Evolutionary conservation across 2,797 vertebrate species (phyloP).

Genomic region (Cyprinella venusta): DNA sequence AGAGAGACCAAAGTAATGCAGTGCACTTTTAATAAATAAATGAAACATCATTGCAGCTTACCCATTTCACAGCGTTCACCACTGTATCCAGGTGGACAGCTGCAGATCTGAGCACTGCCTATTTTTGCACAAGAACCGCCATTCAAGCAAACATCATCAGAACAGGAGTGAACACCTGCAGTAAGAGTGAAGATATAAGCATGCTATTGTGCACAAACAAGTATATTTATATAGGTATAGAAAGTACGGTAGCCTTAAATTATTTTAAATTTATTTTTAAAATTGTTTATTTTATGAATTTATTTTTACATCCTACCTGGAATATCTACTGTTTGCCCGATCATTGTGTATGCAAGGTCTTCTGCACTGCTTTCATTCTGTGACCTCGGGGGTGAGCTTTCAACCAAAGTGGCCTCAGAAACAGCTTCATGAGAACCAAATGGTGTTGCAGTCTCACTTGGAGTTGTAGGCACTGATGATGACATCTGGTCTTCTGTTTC

Average conservation of each 20-base stretch:
- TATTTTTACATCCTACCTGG: slow-evolving; percentile 67
- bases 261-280: not conserved
- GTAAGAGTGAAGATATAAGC: slow-evolving; percentile 30
- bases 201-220: not conserved
- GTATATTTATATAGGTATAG: not conserved
- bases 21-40: slow-evolving; percentile 5
- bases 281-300: not conserved
- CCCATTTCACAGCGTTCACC: slow-evolving; percentile 93
- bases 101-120: slow-evolving; percentile 82
- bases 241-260: not conserved
- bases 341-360: slow-evolving; percentile 63
- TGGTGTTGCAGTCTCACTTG: slow-evolving; percentile 47
- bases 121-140: slow-evolving; percentile 88
- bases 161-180: slow-evolving; percentile 84
- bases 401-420: slow-evolving; percentile 29
- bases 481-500: slow-evolving; percentile 49
- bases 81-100: slow-evolving; percentile 88
- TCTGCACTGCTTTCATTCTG: slow-evolving; percentile 53
- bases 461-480: slow-evolving; percentile 46
- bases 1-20: not conserved
- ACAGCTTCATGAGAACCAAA: slow-evolving; percentile 37
- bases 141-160: slow-evolving; percentile 85
- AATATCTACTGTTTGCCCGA: slow-evolving; percentile 76
- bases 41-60: slow-evolving; percentile 59
- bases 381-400: slow-evolving; percentile 44